Evolutionary conservation across 2,113 vertebrate genomes (phyloP).

Genomic region (Alces alces): DNA sequence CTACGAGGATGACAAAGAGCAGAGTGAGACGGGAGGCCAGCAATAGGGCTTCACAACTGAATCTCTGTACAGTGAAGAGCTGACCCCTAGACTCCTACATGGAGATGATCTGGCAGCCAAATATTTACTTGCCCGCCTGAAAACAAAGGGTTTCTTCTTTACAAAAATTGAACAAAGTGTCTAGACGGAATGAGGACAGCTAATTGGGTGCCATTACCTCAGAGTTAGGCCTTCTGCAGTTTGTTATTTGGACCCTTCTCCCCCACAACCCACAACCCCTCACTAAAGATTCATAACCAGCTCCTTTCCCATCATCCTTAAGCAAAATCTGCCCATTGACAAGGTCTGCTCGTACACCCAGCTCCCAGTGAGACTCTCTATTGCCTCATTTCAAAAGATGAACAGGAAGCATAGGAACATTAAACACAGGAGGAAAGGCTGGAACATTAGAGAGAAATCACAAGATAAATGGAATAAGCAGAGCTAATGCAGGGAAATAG

Average conservation of each 20-base stretch:
- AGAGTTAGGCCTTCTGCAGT: background rate
- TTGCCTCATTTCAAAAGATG: slow-evolving; percentile 16
- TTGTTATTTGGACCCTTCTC: background rate
- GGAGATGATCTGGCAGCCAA: background rate
- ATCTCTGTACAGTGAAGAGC: background rate
- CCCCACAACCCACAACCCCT: fast-evolving
- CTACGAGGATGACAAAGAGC: background rate
- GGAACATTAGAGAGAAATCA: slow-evolving; percentile 1
- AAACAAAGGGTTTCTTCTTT: slow-evolving; percentile 18
- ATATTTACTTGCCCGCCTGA: slow-evolving; percentile 1
- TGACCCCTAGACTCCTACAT: background rate
- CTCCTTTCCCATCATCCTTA: background rate
- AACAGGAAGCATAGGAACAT: background rate
- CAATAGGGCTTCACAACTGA: background rate
- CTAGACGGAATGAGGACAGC: background rate
- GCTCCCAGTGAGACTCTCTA: background rate
- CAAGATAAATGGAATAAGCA: background rate
- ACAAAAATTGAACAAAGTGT: background rate
- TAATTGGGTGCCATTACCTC: background rate
- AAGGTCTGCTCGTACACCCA: background rate
- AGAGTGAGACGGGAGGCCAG: background rate
- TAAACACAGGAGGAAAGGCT: background rate
- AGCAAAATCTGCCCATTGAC: slow-evolving; percentile 11
- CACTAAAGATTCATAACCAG: background rate
- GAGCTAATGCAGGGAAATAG: background rate